Evolutionary conservation across 2,113 vertebrate species (phyloP).

Genomic region (Nerophis ophidion): DNA sequence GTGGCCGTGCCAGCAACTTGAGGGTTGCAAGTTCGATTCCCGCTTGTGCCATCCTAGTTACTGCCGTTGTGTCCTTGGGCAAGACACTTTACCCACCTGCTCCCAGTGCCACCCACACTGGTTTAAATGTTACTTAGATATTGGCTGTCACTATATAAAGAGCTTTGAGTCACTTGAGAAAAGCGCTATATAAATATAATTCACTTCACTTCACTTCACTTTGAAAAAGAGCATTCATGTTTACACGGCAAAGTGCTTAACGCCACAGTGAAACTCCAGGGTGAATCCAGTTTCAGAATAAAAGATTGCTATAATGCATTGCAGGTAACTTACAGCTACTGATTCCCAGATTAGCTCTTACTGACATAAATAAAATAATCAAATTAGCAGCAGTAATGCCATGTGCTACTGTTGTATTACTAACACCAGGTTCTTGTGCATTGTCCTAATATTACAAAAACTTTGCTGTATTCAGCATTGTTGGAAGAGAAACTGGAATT

Average conservation of each 20-base stretch:
- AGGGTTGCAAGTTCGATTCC: no score
- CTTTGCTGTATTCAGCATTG: neutral
- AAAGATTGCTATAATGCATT: neutral
- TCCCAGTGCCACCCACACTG: no score
- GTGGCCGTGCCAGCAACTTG: no score
- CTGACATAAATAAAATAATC: conserved; percentile 9
- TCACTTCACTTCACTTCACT: no score
- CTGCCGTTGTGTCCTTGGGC: no score
- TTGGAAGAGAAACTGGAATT: conserved; percentile 1
- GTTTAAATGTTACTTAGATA: no score
- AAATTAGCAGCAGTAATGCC: conserved; percentile 6
- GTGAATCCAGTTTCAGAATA: neutral
- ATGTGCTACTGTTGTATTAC: neutral
- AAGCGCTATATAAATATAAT: no score
- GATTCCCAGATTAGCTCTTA: conserved; percentile 8
- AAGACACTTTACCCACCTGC: no score
- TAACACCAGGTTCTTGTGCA: neutral
- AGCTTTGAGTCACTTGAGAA: no score
- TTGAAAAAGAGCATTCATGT: neutral
- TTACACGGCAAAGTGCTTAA: neutral
- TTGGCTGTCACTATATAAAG: no score
- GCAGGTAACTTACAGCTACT: conserved; percentile 11
- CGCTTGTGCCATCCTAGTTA: no score
- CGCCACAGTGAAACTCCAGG: neutral
- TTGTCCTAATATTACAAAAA: neutral